Evolutionary conservation across 2,888 invertebrate genomes (phyloP).

Genomic region (Drosophila fulvimacula): DNA sequence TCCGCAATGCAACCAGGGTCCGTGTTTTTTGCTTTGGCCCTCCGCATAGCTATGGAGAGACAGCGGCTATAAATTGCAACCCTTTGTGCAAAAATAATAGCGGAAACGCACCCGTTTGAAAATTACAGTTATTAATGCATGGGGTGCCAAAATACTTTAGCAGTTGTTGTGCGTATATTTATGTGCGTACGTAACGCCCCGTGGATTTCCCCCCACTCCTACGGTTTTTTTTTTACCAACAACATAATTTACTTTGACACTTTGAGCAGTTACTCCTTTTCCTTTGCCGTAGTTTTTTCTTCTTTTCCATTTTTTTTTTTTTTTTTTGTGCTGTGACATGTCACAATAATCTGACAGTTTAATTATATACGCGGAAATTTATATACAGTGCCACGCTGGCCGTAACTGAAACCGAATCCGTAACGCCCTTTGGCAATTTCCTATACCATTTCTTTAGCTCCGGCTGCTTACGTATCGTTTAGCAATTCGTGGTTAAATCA

Average conservation of each 20-base stretch:
- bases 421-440: conserved; percentile 41
- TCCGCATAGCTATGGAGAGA: conserved; percentile 29
- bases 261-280: conserved; percentile 54
- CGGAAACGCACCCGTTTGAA: conserved; percentile 59
- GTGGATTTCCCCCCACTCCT: conserved; percentile 22
- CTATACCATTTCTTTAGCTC: conserved; percentile 52
- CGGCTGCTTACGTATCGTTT: conserved; percentile 62
- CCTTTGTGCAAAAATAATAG: conserved; percentile 64
- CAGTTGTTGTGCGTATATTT: conserved; percentile 32
- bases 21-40: conserved; percentile 4
- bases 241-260: conserved; percentile 64
- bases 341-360: conserved; percentile 85
- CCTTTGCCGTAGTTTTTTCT: conserved; percentile 47
- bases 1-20: conserved; percentile 44
- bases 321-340: conserved; percentile 67
- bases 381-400: conserved; percentile 46
- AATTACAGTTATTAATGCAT: conserved; percentile 78
- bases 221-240: conserved; percentile 26
- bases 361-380: conserved; percentile 82
- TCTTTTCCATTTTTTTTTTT: conserved; percentile 30
- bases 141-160: conserved; percentile 68
- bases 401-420: conserved; percentile 19
- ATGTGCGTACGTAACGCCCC: conserved; percentile 42
- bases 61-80: conserved; percentile 76
- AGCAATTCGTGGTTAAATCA: conserved; percentile 77